A percentile compares a stretch with the other conserved stretches of the same genome.
phyloP scores from a whole-genome alignment of 2,888 invertebrate species.

The Caradrina clavipalpis region DNA sequence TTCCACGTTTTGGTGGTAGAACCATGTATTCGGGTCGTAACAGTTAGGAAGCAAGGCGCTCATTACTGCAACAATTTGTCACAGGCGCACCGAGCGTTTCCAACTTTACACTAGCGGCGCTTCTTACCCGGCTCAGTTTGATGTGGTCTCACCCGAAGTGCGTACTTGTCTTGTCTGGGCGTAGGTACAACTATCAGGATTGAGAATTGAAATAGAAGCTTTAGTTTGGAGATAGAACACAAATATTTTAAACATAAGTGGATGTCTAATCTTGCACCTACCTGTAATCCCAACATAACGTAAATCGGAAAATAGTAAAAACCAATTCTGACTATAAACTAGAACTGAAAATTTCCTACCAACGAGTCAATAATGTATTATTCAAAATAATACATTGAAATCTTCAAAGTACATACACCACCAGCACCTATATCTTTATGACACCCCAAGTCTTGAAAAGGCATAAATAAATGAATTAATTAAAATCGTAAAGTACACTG shows the following conservation, averaged over 20 bases:
- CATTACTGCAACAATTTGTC: conserved; percentile 82
- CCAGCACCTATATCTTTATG: no score
- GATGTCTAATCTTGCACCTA: background rate
- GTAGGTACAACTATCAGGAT: conserved; percentile 15
- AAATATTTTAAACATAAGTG: background rate
- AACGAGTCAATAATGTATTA: no score
- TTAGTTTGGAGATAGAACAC: background rate
- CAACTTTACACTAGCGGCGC: conserved; percentile 66
- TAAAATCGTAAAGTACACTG: background rate
- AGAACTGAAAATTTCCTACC: no score
- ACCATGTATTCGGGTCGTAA: conserved; percentile 43
- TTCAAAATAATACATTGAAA: no score
- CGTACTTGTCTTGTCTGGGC: conserved; percentile 48
- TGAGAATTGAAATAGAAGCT: conserved; percentile 18
- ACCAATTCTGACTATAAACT: background rate
- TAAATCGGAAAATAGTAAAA: background rate
- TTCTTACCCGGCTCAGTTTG: conserved; percentile 59
- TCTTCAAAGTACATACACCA: no score
- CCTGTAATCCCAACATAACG: no score
- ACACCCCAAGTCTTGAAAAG: background rate
- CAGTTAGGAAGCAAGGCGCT: conserved; percentile 65
- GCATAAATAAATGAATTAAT: background rate
- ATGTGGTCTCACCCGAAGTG: conserved; percentile 49
- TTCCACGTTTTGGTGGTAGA: background rate
- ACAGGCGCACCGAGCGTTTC: conserved; percentile 69